These are phyloP conservation scores for Drosophila ezoana DNA, from an alignment of 2,888 invertebrate genomes.

Conservation along the genomic window DNA sequence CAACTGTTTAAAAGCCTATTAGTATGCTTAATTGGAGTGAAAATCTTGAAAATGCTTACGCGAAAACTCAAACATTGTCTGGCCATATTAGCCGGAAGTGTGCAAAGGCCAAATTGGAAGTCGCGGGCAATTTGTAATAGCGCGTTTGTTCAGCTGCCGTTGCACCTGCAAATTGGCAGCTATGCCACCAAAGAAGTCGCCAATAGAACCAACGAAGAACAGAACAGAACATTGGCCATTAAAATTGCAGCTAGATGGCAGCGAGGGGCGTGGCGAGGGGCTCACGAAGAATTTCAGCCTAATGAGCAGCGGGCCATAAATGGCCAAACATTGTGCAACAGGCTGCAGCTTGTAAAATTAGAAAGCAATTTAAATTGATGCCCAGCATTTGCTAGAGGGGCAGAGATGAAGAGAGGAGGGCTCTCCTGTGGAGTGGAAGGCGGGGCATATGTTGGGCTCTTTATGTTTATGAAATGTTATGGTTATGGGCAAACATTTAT, in stretches of 20 bases:
- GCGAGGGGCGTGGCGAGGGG: not conserved
- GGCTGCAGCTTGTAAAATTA: slow-evolving; percentile 63
- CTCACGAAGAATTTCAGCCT: slow-evolving; percentile 41
- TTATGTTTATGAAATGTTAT: slow-evolving; percentile 69
- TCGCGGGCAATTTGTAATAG: slow-evolving; percentile 56
- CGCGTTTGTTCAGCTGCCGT: slow-evolving; percentile 40
- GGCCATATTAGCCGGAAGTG: slow-evolving; percentile 30
- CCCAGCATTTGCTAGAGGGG: slow-evolving; percentile 2
- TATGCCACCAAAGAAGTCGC: slow-evolving; percentile 57
- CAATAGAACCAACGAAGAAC: slow-evolving; percentile 30
- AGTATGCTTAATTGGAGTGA: slow-evolving; percentile 12
- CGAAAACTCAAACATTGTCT: slow-evolving; percentile 17
- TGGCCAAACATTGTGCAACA: slow-evolving; percentile 71
- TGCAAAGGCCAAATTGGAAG: slow-evolving; percentile 47
- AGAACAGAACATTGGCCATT: slow-evolving; percentile 53
- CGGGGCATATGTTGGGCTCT: not conserved
- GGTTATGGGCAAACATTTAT: slow-evolving; percentile 62
- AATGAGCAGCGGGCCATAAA: slow-evolving; percentile 75
- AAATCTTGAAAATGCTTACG: not conserved
- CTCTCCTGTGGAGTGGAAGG: not conserved
- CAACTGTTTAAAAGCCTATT: not conserved
- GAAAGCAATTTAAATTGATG: slow-evolving; percentile 77
- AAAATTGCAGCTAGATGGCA: slow-evolving; percentile 43
- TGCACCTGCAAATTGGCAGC: slow-evolving; percentile 62
- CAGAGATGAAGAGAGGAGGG: not conserved